These are phyloP conservation scores for Pyralis farinalis DNA, from an alignment of 2,888 invertebrate genomes.

Conservation along the genomic window DNA sequence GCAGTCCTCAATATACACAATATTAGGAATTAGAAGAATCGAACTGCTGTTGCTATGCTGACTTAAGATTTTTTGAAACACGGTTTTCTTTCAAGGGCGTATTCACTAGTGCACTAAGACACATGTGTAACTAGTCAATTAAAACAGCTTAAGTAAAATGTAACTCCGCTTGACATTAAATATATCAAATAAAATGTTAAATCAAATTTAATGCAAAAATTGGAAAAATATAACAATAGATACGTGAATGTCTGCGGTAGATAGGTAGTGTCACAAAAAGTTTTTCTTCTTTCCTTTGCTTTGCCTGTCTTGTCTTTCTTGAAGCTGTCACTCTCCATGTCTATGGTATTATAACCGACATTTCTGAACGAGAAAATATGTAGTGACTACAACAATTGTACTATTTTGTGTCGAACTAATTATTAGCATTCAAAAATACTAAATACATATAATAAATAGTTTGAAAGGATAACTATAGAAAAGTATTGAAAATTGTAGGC, in stretches of 20 bases:
- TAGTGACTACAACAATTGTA: too few relatives aligned
- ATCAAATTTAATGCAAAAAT: constrained; percentile 42
- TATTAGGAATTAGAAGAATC: constrained; percentile 51
- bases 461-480: too few relatives aligned
- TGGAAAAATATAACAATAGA: constrained; percentile 44
- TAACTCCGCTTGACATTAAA: constrained; percentile 21
- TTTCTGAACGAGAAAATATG: too few relatives aligned
- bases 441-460: too few relatives aligned
- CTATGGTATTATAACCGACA: too few relatives aligned
- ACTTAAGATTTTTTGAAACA: constrained; percentile 65
- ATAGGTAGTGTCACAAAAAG: constrained; percentile 31
- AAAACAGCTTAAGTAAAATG: constrained; percentile 23
- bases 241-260: constrained; percentile 37
- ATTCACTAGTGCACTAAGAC: constrained; percentile 41
- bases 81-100: constrained; percentile 76
- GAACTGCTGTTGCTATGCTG: constrained; percentile 76
- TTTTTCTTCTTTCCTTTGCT: too few relatives aligned
- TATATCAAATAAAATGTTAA: constrained; percentile 31
- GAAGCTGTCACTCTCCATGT: too few relatives aligned
- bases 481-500: too few relatives aligned
- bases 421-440: too few relatives aligned
- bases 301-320: too few relatives aligned
- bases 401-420: too few relatives aligned
- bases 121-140: constrained; percentile 28
- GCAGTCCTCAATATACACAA: constrained; percentile 39